Conservation (phyloP, 2,113 vertebrate species). For the Rhea pennata region DNA sequence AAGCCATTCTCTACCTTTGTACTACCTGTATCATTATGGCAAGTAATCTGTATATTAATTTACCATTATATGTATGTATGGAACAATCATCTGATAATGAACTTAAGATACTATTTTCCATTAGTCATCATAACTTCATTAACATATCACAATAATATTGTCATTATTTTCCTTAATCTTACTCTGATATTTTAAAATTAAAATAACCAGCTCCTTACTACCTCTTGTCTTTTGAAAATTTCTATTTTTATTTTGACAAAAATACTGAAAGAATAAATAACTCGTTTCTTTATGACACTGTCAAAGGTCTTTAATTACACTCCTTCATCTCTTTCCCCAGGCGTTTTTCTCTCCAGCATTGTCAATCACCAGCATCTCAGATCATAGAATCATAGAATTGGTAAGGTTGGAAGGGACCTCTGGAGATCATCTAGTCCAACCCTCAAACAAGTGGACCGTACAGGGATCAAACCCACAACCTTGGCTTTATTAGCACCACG, state of each 20-base stretch:
- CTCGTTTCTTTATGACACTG: not conserved
- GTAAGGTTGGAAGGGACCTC: too few relatives aligned
- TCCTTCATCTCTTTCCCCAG: not conserved
- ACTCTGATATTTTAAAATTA: not conserved
- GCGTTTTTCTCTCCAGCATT: not conserved
- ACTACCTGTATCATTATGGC: fast-evolving
- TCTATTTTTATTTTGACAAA: not conserved
- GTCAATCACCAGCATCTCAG: not conserved
- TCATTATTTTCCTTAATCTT: not conserved
- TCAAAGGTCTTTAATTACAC: not conserved
- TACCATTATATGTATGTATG: too few relatives aligned
- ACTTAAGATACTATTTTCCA: not conserved
- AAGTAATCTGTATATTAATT: not conserved
- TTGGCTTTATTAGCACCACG: too few relatives aligned
- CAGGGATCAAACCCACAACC: too few relatives aligned
- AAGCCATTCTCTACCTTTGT: not conserved
- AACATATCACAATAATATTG: not conserved
- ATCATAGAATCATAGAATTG: too few relatives aligned
- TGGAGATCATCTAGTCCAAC: too few relatives aligned
- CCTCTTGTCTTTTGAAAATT: not conserved
- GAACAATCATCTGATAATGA: not conserved
- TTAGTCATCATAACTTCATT: not conserved
- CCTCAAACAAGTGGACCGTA: too few relatives aligned
- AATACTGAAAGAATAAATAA: not conserved
- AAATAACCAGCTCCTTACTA: not conserved